These are phyloP conservation scores for Chloroclysta siterata DNA, from an alignment of 2,888 invertebrate genomes.

Conservation along the genomic window DNA sequence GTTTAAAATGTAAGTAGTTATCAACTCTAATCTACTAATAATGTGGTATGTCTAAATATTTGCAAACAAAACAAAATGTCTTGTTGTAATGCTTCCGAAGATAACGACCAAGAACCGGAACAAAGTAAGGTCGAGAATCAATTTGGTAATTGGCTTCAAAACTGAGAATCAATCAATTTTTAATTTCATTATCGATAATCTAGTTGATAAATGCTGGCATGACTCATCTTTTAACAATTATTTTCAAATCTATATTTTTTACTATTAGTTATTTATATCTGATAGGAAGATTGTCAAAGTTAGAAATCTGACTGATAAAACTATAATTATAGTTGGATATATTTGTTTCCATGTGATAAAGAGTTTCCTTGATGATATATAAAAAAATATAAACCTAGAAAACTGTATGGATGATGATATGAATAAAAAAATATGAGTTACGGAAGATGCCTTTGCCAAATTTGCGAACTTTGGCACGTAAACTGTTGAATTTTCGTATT, in stretches of 20 bases:
- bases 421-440: constrained; percentile 24
- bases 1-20: background rate
- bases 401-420: no score
- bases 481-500: constrained; percentile 6
- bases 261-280: no score
- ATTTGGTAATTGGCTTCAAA: constrained; percentile 27
- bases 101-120: constrained; percentile 34
- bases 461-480: constrained; percentile 32
- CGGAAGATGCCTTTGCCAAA: constrained; percentile 12
- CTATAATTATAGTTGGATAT: no score
- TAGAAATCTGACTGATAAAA: no score
- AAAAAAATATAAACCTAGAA: no score
- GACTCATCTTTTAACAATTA: constrained; percentile 27
- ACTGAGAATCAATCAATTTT: constrained; percentile 9
- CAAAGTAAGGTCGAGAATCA: constrained; percentile 31
- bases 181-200: background rate
- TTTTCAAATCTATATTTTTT: constrained; percentile 9
- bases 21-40: background rate
- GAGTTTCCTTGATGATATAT: no score
- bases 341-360: no score
- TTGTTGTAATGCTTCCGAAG: constrained; percentile 27
- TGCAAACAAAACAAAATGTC: constrained; percentile 26
- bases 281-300: no score
- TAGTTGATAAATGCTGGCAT: constrained; percentile 17
- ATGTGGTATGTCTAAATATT: constrained; percentile 27